Base-by-base conservation (phyloP, 1,140 invertebrate genomes). In the Pantala flavescens region DNA sequence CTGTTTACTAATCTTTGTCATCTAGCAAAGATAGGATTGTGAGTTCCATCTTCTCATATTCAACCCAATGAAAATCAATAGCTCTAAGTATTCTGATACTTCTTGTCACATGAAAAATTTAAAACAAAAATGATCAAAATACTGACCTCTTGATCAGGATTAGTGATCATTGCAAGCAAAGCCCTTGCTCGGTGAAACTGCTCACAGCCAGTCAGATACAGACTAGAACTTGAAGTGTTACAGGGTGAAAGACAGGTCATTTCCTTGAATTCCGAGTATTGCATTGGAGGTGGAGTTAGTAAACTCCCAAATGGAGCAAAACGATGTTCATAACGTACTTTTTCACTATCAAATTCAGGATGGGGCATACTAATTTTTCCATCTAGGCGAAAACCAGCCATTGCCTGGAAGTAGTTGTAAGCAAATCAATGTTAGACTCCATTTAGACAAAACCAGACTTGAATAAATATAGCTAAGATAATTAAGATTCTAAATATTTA, bases 261-360 rank as follows among this genome's bases (percentile, higher is more conserved):
- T 77, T 90, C 90, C 80, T 88, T 81, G 81, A 94, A 96, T 84
- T 96, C 93, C 71, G 87, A 84, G 82, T 97, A 97, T 78, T 91
- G 90, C 24, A 97, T 93, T 12, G 93, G 92, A 0, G 95, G 94
- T 21, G 96, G 96, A 0, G 93, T 93, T n/a, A 91, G 85, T 2
- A 98, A 86, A 28, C 89, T 88, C 23, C 89, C 89, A 81, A 98
- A 95, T 9, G 96, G 93, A 14, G 90, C 88, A 85, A 98, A 95
- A 75, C 97, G 88, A 77, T 98, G 95, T 80, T 97, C 94, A 82
- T 97, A 98, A 49, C 96, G 88, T 16, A 98, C 94, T 80, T 93
- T 88, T 83, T 98, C 97, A 80, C 90, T 94, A 82, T 98, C 95
- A 84, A 98, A 98, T 81, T 94, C 89, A 43, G 93, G 90, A 80